Percentiles rank a stretch among this genome's conserved stretches.
phyloP scores from a whole-genome alignment of 2,888 invertebrate species.

The Phengaris arion region DNA sequence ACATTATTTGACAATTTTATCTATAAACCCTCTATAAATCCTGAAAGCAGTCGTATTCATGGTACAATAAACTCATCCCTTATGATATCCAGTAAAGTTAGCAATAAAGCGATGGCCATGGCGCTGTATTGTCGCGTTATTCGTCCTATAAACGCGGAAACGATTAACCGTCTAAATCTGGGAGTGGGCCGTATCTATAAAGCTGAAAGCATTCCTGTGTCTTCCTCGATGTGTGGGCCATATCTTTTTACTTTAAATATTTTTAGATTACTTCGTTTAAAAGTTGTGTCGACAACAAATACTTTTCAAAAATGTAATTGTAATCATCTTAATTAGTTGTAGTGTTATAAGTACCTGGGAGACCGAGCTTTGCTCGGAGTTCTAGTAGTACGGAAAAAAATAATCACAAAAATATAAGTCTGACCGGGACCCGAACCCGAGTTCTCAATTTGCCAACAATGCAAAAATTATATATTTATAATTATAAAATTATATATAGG shows the following conservation, averaged over 20 bases:
- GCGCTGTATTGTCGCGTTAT: conserved; percentile 33
- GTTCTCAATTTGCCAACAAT: too few species aligned
- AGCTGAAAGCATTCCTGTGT: conserved; percentile 46
- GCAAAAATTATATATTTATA: too few species aligned
- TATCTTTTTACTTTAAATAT: not conserved
- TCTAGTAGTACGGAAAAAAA: too few species aligned
- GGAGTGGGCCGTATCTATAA: conserved; percentile 40
- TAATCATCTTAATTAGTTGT: too few species aligned
- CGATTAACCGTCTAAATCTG: conserved; percentile 33
- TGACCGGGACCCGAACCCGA: too few species aligned
- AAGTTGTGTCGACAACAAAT: not conserved
- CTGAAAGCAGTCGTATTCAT: conserved; percentile 18
- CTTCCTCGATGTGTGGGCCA: conserved; percentile 27
- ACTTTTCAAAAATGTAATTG: not conserved
- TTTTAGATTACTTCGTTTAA: not conserved
- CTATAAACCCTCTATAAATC: not conserved
- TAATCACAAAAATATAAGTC: too few species aligned
- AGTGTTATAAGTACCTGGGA: too few species aligned
- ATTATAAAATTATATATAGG: too few species aligned
- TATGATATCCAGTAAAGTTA: conserved; percentile 31
- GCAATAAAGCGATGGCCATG: conserved; percentile 31
- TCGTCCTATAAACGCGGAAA: conserved; percentile 34
- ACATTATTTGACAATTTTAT: not conserved
- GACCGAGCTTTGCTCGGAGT: too few species aligned
- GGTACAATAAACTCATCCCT: conserved; percentile 26